Conservation (phyloP, 1,140 invertebrate species). For the Thereuonema tuberculata region DNA sequence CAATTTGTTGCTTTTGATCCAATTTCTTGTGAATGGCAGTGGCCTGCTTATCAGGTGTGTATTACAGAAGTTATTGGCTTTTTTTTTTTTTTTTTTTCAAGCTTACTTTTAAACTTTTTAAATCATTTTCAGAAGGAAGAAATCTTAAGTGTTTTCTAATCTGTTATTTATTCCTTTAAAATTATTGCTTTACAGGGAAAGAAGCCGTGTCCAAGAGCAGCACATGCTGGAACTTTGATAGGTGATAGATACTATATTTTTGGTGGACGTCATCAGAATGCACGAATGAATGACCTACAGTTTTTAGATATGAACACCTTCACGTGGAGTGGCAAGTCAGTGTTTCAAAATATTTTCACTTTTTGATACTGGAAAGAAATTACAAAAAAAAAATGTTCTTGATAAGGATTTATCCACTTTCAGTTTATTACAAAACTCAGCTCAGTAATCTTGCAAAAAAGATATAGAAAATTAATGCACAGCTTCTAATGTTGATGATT, state of each 20-base stretch:
- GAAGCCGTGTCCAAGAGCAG: slow-evolving; percentile 32
- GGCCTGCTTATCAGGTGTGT: too few species aligned
- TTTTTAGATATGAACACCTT: slow-evolving; percentile 31
- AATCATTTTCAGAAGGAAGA: not conserved
- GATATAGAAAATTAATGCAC: too few species aligned
- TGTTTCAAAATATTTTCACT: slow-evolving; percentile 13
- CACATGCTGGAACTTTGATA: slow-evolving; percentile 30
- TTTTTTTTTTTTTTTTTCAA: too few species aligned
- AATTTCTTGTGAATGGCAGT: too few species aligned
- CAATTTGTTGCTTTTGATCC: too few species aligned
- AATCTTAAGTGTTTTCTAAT: not conserved
- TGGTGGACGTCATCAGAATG: slow-evolving; percentile 31
- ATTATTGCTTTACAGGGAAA: slow-evolving; percentile 21
- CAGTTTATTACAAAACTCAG: too few species aligned
- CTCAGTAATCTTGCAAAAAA: too few species aligned
- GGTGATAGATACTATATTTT: slow-evolving; percentile 32
- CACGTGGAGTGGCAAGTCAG: slow-evolving; percentile 34
- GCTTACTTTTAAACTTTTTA: not conserved
- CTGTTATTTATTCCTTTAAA: not conserved
- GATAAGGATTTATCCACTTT: too few species aligned
- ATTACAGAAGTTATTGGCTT: too few species aligned
- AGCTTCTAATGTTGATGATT: too few species aligned
- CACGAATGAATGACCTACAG: slow-evolving; percentile 35
- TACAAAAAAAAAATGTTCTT: too few species aligned
- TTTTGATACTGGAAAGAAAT: too few species aligned